Percentiles rank a stretch among this genome's conserved stretches.
phyloP scores from a whole-genome alignment of 1,140 invertebrate genomes.

The Sarcophaga peregrina region DNA sequence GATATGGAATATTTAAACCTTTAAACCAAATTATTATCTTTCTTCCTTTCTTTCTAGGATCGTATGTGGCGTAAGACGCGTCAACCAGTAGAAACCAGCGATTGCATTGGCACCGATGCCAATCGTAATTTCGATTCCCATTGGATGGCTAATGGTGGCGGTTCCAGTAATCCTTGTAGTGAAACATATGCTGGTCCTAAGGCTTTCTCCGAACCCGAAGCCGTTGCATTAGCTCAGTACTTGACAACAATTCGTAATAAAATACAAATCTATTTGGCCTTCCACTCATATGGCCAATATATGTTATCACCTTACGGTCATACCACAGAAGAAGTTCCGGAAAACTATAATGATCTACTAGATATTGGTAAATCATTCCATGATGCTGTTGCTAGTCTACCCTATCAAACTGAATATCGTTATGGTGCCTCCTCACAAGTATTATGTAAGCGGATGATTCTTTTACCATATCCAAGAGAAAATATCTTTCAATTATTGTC shows the following conservation, averaged over 20 bases:
- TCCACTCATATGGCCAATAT: constrained; percentile 70
- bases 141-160: constrained; percentile 69
- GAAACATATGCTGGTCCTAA: constrained; percentile 76
- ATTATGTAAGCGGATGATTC: constrained; percentile 68
- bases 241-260: constrained; percentile 67
- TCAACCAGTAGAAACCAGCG: constrained; percentile 50
- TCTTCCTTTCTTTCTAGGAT: constrained; percentile 53
- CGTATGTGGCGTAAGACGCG: constrained; percentile 70
- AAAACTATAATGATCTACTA: constrained; percentile 70
- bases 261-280: constrained; percentile 69
- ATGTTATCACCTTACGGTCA: constrained; percentile 70
- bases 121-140: constrained; percentile 78
- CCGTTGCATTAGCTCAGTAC: constrained; percentile 71
- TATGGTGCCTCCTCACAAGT: constrained; percentile 69
- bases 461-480: no score
- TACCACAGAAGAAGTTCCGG: constrained; percentile 63
- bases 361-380: constrained; percentile 67
- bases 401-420: constrained; percentile 69
- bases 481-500: neutral
- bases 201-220: constrained; percentile 84
- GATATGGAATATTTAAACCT: constrained; percentile 50
- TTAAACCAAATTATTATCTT: neutral
- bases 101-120: constrained; percentile 74
- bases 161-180: constrained; percentile 68
- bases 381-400: constrained; percentile 62